These are phyloP conservation scores for Hiodon tergisus DNA, from an alignment of 2,113 vertebrate genomes.

Conservation along the genomic window DNA sequence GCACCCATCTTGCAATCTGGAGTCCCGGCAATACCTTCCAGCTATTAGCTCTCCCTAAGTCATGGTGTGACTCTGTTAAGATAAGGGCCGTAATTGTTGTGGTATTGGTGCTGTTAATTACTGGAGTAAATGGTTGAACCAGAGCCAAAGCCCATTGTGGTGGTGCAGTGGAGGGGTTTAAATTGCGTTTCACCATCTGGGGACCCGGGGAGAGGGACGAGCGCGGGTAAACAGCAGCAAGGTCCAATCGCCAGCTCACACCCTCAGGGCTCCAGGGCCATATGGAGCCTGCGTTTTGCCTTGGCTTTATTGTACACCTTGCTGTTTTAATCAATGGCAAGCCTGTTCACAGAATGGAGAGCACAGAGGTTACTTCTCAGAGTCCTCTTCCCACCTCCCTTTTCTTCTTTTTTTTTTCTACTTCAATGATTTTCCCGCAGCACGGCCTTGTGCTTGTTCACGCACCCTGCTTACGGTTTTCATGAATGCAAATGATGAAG, in stretches of 20 bases:
- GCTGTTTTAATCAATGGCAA: conserved; percentile 75
- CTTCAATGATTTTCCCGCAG: conserved; percentile 29
- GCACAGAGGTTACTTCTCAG: conserved; percentile 57
- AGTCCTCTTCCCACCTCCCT: conserved; percentile 38
- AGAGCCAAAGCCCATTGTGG: conserved; percentile 97
- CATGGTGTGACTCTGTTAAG: conserved; percentile 82
- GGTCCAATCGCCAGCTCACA: conserved; percentile 74
- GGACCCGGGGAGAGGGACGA: conserved; percentile 85
- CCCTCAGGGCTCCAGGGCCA: conserved; percentile 85
- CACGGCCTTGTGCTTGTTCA: conserved; percentile 24
- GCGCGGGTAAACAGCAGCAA: conserved; percentile 67
- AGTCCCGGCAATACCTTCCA: conserved; percentile 75
- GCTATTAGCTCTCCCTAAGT: conserved; percentile 94
- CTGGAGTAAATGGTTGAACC: conserved; percentile 97
- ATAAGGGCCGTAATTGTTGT: conserved; percentile 91
- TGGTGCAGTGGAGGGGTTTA: conserved; percentile 86
- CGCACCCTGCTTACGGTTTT: conserved; percentile 16
- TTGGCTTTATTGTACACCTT: conserved; percentile 69
- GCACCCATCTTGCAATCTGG: conserved; percentile 78
- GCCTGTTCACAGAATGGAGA: conserved; percentile 50
- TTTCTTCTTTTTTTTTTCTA: conserved; percentile 23
- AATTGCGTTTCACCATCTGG: conserved; percentile 98
- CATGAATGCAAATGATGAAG: conserved; percentile 20
- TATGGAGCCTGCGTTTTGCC: conserved; percentile 80
- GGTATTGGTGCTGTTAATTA: conserved; percentile 98